These are phyloP conservation scores for Coilia nasus DNA, from an alignment of 2,797 vertebrate species.

Conservation along the genomic window DNA sequence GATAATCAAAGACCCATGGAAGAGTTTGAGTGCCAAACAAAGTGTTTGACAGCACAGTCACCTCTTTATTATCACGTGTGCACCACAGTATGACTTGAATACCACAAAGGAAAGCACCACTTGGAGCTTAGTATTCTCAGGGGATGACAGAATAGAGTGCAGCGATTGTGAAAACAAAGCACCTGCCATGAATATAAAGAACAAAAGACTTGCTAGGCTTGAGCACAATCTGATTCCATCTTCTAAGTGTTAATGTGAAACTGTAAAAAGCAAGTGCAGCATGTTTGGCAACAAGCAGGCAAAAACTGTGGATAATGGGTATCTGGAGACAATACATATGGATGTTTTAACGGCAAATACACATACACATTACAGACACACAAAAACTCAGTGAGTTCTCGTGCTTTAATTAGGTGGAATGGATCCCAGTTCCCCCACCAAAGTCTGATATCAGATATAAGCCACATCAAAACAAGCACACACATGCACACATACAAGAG, in stretches of 20 bases:
- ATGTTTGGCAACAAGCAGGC: neutral
- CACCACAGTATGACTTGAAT: too few species aligned
- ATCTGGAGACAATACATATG: neutral
- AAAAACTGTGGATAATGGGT: conserved; percentile 1
- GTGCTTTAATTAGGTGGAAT: conserved; percentile 1
- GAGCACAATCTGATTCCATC: neutral
- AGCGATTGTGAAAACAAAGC: neutral
- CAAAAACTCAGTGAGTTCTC: neutral
- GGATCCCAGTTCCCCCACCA: neutral
- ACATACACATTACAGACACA: neutral
- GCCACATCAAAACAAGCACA: neutral
- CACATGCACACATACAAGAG: neutral
- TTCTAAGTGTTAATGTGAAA: neutral
- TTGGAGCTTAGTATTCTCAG: neutral
- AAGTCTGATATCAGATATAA: neutral
- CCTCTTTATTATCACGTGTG: too few species aligned
- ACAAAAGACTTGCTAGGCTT: too few species aligned
- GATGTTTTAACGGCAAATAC: conserved; percentile 1
- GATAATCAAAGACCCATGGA: too few species aligned
- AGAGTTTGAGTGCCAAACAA: too few species aligned
- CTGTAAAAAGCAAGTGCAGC: neutral
- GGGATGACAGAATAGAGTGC: neutral
- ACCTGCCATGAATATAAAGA: neutral
- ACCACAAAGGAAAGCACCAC: neutral
- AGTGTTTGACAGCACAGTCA: too few species aligned